Percentiles rank a stretch among this genome's conserved stretches.
phyloP scores from a whole-genome alignment of 53 echinoderm and acorn worm species.

The Astropecten irregularis region DNA sequence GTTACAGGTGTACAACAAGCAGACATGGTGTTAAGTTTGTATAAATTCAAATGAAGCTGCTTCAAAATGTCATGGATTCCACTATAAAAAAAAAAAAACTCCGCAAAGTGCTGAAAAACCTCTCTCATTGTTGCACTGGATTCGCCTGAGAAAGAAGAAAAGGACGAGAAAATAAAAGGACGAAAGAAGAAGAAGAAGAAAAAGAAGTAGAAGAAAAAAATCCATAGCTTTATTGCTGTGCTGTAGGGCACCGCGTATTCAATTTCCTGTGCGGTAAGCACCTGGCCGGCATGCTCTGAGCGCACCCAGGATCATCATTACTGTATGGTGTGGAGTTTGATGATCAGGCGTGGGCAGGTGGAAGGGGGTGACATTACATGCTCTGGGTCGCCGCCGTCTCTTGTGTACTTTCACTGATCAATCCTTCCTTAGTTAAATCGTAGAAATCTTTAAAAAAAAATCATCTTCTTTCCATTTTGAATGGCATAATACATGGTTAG shows the following conservation, averaged over 20 bases:
- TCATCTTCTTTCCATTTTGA: no score
- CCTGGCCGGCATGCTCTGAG: constrained; percentile 43
- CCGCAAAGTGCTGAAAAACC: not conserved
- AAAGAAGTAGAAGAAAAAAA: constrained; percentile 21
- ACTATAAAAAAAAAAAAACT: no score
- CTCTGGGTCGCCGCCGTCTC: constrained; percentile 32
- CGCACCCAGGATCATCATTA: constrained; percentile 45
- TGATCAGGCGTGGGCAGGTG: constrained; percentile 37
- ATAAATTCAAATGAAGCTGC: no score
- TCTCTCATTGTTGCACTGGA: not conserved
- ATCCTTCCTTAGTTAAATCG: no score
- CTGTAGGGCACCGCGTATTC: constrained; percentile 52
- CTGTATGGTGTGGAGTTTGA: constrained; percentile 27
- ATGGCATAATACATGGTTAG: no score
- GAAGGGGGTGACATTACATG: constrained; percentile 40
- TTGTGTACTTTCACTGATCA: constrained; percentile 36
- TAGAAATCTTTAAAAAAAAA: no score
- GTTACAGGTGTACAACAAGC: no score
- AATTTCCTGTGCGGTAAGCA: constrained; percentile 38
- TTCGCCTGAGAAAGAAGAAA: no score
- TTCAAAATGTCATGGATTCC: no score
- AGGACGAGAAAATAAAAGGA: no score
- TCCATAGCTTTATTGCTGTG: constrained; percentile 45
- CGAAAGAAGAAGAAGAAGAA: no score
- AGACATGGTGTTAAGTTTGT: no score